Evolutionary conservation across 2,113 vertebrate species (phyloP), one percentile per base, ranked within the genome.

Genomic region (Coptodon rendalli): DNA sequence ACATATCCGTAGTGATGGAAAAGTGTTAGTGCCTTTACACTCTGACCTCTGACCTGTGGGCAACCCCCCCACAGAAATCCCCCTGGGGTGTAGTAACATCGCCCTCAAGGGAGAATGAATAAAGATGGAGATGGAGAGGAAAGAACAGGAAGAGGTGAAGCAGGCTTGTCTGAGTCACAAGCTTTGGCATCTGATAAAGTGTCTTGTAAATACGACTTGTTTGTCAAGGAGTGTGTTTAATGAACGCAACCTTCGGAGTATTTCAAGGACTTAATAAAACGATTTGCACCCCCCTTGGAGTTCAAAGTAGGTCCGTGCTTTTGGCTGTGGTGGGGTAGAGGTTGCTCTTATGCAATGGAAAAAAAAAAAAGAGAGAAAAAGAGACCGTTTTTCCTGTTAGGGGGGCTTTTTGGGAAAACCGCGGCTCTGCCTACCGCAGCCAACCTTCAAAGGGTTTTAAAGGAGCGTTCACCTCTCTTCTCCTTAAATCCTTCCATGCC

Each of bases 231-330:
- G 89, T 93, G 89, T 89, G 56, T 90, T 90, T 90, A 50, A 86
- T 83, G 81, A 88, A 91, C 83, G 76, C 78, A 89, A 92, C 86
- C 73, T 80, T 88, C 87, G 2, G 61, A 90, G 80, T 87, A 90
- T 93, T 93, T 89, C 90, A 90, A 93, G 89, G 93, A 96, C 93
- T 96, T 96, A 95, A 96, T 97, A 95, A 95, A 96, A 95, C 89
- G 52, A 95, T 96, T 94, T 94, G 94, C 86, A 92, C 87, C 89
- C 86, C 89, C 63, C 80, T n/a, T 38, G 61, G 86, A 96, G 94
- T 95, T 95, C 94, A 96, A 96, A 96, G 95, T 57, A 48, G 92
- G 81, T 73, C 90, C 61, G 78, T 89, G 91, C 89, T 91, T 88
- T 91, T 14, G 87, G 91, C 93, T 88, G 88, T 87, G 81, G 93